Base-by-base conservation (phyloP, 1,140 invertebrate species). In the Drosophila mayri region DNA sequence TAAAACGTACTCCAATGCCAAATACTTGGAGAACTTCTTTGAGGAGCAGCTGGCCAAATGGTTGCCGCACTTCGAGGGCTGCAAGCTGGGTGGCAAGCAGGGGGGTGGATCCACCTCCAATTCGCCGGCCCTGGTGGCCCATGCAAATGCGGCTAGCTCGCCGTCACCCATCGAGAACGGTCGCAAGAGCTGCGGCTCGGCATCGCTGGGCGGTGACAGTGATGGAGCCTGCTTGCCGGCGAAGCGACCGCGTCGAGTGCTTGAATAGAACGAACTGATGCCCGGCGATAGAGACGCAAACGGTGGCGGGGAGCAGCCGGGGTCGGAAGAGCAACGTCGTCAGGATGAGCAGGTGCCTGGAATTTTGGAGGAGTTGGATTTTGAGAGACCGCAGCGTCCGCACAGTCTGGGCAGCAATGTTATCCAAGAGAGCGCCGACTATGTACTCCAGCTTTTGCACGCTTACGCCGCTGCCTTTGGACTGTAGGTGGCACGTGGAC, bases 1-100 rank as follows among this genome's bases (percentile, higher is more conserved):
- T n/a, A 95, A 96, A 92, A 95, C 97, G n/a, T 97, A 96, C 92
- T 95, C 95, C 77, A 96, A 97, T 93, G 97, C 96, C n/a, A 95
- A 96, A 85, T 95, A 95, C 77, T 94, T 98, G 67, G 97, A 97
- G 92, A 96, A 96, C 88, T 97, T 97, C 93, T 97, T 98, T 91
- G 96, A 97, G 76, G 95, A 96, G 81, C 95, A 97, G 84, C 94
- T 98, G 68, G 82, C 95, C 55, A 97, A 97, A 92, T 97, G 96
- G 95, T 93, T 97, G 70, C 97, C 97, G 2, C 95, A 95, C 85
- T 97, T 96, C 91, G 95, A 95, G 28, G 78, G 40, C 44, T 85
- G 14, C 50, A 92, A 90, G 57, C 41, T 37, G 18, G 57, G 46
- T 14, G 64, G 55, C 20, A 55, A 65, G 57, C 62, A 32, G 20